These are phyloP conservation scores for Petrocephalus sullivani DNA, from an alignment of 2,797 vertebrate species.

Conservation along the genomic window DNA sequence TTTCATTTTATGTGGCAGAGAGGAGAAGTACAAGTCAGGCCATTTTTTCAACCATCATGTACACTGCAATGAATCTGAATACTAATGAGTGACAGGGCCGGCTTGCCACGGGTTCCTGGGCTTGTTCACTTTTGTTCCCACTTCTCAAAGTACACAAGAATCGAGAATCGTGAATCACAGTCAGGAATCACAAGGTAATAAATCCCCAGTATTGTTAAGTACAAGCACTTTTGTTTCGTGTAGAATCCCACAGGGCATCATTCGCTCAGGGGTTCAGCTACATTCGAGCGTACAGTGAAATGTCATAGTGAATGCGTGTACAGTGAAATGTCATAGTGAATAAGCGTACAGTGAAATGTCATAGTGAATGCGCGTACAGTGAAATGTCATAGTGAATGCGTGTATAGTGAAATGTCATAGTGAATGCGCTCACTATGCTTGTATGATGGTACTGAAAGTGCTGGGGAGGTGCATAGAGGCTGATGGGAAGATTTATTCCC, in stretches of 20 bases:
- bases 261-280: background rate
- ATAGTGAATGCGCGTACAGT: background rate
- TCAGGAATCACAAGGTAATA: background rate
- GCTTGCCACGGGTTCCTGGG: background rate
- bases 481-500: background rate
- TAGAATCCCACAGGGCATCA: background rate
- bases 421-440: background rate
- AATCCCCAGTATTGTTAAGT: background rate
- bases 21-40: background rate
- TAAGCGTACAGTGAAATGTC: background rate
- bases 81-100: background rate
- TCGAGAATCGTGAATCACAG: background rate
- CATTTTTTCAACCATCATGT: background rate
- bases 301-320: background rate
- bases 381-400: background rate
- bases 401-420: background rate
- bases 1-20: background rate
- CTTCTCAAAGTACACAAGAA: background rate
- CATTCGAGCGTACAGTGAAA: background rate
- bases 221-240: background rate
- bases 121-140: background rate
- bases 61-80: background rate
- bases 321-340: background rate
- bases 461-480: background rate
- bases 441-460: background rate